These are phyloP conservation scores for Sporophila hypoxantha DNA, from an alignment of 2,113 vertebrate species.

Conservation along the genomic window DNA sequence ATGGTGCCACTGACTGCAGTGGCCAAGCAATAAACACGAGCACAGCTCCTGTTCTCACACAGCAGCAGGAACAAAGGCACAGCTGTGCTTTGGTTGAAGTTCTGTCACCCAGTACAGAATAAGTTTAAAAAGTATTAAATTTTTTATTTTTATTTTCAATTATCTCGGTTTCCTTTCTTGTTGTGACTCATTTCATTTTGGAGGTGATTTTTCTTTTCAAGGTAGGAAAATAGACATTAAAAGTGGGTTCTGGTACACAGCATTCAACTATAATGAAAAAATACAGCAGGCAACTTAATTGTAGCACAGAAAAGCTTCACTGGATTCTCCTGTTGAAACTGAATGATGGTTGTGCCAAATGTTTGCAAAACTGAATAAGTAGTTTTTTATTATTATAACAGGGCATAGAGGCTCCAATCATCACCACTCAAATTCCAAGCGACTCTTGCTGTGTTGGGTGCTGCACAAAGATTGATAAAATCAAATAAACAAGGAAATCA, in stretches of 20 bases:
- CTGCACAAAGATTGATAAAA: not conserved
- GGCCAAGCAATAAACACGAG: no score
- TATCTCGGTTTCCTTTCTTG: not conserved
- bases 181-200: not conserved
- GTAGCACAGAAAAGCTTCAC: not conserved
- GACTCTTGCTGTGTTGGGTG: not conserved
- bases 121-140: not conserved
- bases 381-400: not conserved
- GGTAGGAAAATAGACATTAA: not conserved
- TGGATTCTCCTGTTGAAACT: not conserved
- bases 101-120: not conserved
- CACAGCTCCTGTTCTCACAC: not conserved
- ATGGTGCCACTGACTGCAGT: accelerated
- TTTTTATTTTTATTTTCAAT: not conserved
- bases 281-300: not conserved
- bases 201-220: not conserved
- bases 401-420: not conserved
- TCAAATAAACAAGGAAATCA: not conserved
- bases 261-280: not conserved
- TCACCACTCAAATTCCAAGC: not conserved
- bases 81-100: not conserved
- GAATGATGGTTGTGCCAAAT: not conserved
- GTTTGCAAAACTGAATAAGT: not conserved
- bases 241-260: not conserved
- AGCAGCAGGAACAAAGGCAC: not conserved